These are phyloP conservation scores for Gallinago nigripennis DNA, from an alignment of 2,797 vertebrate species.

Conservation along the genomic window DNA sequence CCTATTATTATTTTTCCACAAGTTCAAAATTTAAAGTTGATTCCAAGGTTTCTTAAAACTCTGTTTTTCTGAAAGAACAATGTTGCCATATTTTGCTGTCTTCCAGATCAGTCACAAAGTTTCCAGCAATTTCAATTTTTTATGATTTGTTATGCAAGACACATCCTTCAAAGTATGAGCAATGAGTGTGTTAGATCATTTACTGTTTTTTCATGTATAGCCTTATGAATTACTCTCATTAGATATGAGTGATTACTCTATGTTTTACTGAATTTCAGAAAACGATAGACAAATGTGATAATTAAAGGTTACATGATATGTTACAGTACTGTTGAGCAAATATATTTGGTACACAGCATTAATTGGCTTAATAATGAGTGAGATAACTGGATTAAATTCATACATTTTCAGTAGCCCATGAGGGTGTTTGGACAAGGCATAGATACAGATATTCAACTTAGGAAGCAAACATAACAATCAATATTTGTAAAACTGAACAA, in stretches of 20 bases:
- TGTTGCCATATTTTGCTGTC: background rate
- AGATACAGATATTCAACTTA: background rate
- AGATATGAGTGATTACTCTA: background rate
- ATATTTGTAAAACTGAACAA: background rate
- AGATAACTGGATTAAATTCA: background rate
- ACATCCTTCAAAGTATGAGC: background rate
- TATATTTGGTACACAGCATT: background rate
- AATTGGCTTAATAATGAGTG: background rate
- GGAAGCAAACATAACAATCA: background rate
- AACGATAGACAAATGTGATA: background rate
- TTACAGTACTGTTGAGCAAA: background rate
- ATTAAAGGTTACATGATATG: background rate
- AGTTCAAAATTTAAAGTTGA: background rate
- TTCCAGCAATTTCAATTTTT: background rate
- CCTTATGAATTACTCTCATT: constrained; percentile 12
- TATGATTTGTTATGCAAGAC: background rate
- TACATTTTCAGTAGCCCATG: background rate
- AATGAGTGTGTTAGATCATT: background rate
- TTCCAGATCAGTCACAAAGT: background rate
- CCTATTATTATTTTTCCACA: background rate
- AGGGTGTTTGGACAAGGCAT: background rate
- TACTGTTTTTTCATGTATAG: background rate
- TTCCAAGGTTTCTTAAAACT: background rate
- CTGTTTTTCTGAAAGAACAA: background rate
- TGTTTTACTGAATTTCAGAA: constrained; percentile 6